Evolutionary conservation across 2,113 vertebrate species (phyloP).

Genomic region (Forbesichthys agassizii): DNA sequence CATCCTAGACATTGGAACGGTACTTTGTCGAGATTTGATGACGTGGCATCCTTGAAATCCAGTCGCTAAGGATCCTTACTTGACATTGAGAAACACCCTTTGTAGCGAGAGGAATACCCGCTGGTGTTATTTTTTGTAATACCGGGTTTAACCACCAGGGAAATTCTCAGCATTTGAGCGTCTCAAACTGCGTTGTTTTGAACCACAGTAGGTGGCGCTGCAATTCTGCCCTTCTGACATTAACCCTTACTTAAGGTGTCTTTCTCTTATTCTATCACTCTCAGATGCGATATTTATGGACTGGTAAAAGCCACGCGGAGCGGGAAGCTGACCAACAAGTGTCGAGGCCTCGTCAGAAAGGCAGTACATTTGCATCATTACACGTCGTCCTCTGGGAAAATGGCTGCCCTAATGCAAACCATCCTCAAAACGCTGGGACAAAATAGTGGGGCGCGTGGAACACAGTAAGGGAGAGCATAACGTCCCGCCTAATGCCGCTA

Average conservation of each 20-base stretch:
- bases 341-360: slow-evolving; percentile 69
- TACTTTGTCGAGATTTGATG: too few species aligned
- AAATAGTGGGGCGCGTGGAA: slow-evolving; percentile 16
- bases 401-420: slow-evolving; percentile 66
- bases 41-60: too few species aligned
- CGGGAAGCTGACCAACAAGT: slow-evolving; percentile 67
- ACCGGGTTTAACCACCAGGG: slow-evolving; percentile 24
- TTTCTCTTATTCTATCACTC: background rate
- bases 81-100: too few species aligned
- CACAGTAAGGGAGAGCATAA: slow-evolving; percentile 31
- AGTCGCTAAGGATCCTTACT: too few species aligned
- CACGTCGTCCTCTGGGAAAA: slow-evolving; percentile 54
- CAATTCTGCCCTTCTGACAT: slow-evolving; percentile 46
- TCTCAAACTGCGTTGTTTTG: slow-evolving; percentile 40
- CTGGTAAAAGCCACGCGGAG: slow-evolving; percentile 66
- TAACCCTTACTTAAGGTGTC: slow-evolving; percentile 3
- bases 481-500: background rate
- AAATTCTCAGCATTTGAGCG: slow-evolving; percentile 32
- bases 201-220: slow-evolving; percentile 73
- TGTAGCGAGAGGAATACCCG: too few species aligned
- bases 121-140: slow-evolving; percentile 1
- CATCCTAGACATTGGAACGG: too few species aligned
- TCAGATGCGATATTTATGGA: slow-evolving; percentile 65
- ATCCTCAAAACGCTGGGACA: slow-evolving; percentile 53
- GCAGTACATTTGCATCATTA: slow-evolving; percentile 71